phyloP scores from a whole-genome alignment of 2,888 invertebrate genomes.

The Sycophila texana region DNA sequence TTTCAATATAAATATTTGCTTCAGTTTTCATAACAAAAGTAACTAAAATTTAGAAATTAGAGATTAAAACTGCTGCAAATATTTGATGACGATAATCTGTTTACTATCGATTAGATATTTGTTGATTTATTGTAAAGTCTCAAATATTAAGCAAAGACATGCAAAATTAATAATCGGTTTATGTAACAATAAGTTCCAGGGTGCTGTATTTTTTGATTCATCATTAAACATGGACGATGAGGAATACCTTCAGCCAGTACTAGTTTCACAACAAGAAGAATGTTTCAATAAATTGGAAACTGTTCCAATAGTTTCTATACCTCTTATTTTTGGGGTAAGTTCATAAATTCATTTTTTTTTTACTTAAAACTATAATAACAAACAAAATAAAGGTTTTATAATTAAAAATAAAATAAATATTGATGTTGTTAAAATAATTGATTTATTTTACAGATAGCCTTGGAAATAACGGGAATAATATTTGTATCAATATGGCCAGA shows the following conservation, averaged over 20 bases:
- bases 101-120: too few relatives aligned
- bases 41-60: too few relatives aligned
- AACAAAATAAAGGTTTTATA: too few relatives aligned
- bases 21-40: too few relatives aligned
- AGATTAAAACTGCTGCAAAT: too few relatives aligned
- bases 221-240: conserved; percentile 72
- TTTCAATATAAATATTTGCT: too few relatives aligned
- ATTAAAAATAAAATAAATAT: not conserved
- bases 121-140: too few relatives aligned
- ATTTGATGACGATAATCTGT: too few relatives aligned
- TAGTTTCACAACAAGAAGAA: conserved; percentile 67
- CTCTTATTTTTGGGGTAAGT: conserved; percentile 69
- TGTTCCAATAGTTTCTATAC: conserved; percentile 64
- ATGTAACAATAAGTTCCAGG: conserved; percentile 58
- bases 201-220: conserved; percentile 69
- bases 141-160: too few relatives aligned
- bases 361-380: not conserved
- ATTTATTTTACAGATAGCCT: conserved; percentile 63
- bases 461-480: conserved; percentile 70
- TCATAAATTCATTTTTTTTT: not conserved
- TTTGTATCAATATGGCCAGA: conserved; percentile 71
- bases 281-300: conserved; percentile 70
- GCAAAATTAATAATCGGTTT: too few relatives aligned
- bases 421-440: not conserved
- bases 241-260: conserved; percentile 69